A percentile compares a stretch with the other conserved stretches of the same genome.
These are phyloP conservation scores for Synergus japonicus DNA, from an alignment of 2,888 invertebrate species.

Conservation along the genomic window DNA sequence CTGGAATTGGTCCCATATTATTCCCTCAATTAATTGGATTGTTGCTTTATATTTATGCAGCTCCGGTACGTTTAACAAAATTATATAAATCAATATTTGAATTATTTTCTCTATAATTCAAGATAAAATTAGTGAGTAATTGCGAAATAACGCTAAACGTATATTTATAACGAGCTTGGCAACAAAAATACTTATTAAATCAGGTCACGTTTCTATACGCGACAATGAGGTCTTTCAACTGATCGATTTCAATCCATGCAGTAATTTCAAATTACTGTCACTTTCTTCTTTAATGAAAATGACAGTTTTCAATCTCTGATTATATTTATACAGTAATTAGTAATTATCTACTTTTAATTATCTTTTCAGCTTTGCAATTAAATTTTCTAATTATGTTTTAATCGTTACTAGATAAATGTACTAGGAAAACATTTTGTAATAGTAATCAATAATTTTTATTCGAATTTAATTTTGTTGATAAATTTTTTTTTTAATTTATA, in stretches of 20 bases:
- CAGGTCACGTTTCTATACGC: neutral
- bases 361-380: neutral
- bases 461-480: neutral
- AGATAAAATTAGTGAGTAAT: neutral
- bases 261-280: neutral
- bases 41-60: constrained; percentile 80
- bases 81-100: neutral
- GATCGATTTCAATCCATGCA: neutral
- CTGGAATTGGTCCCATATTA: constrained; percentile 83
- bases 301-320: neutral
- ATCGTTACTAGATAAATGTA: neutral
- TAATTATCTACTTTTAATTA: neutral
- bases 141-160: neutral
- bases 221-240: neutral
- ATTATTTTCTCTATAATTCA: neutral
- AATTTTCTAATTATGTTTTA: neutral
- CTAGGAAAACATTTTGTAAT: neutral
- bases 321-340: neutral
- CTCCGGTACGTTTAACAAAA: constrained; percentile 69
- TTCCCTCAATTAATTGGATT: constrained; percentile 82
- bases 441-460: neutral
- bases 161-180: neutral
- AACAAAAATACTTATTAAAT: neutral
- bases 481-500: constrained; percentile 57
- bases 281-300: neutral